Conservation (phyloP, 2,888 invertebrate species). For the Tenthredo scrophulariae region DNA sequence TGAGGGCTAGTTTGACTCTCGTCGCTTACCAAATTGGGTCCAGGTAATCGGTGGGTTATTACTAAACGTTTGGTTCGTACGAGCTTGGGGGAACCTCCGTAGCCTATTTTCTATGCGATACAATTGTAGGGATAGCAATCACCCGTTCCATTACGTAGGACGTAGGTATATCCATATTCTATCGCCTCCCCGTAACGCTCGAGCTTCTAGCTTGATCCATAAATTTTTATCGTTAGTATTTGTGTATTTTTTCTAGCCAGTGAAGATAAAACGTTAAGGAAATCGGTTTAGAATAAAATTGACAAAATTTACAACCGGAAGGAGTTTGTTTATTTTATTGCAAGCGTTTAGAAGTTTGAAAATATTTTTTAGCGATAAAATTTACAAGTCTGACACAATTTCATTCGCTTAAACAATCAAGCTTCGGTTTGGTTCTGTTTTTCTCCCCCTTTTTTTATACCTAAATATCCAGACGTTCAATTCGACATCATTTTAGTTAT, state of each 20-base stretch:
- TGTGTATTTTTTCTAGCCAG: conserved; percentile 1
- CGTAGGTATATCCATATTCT: conserved; percentile 6
- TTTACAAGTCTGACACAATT: background rate
- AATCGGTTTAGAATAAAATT: background rate
- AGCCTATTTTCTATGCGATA: conserved; percentile 2
- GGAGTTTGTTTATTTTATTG: conserved; percentile 2
- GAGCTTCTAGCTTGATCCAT: conserved; percentile 7
- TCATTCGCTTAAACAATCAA: background rate
- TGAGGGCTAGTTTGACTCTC: background rate
- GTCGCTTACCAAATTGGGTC: background rate
- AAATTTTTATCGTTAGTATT: conserved; percentile 1
- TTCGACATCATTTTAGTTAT: background rate
- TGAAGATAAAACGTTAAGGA: background rate
- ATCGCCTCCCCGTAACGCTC: conserved; percentile 1
- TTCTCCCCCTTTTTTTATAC: background rate
- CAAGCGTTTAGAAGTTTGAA: background rate
- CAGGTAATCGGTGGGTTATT: conserved; percentile 16
- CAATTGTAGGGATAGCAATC: conserved; percentile 28
- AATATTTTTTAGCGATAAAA: conserved; percentile 5
- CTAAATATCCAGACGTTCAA: background rate
- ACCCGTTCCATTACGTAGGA: background rate
- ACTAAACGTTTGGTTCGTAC: background rate
- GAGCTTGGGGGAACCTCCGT: background rate
- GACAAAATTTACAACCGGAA: conserved; percentile 20
- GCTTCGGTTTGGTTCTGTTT: background rate